phyloP scores from a whole-genome alignment of 2,797 vertebrate species.

The Apogon hyalosoma region DNA sequence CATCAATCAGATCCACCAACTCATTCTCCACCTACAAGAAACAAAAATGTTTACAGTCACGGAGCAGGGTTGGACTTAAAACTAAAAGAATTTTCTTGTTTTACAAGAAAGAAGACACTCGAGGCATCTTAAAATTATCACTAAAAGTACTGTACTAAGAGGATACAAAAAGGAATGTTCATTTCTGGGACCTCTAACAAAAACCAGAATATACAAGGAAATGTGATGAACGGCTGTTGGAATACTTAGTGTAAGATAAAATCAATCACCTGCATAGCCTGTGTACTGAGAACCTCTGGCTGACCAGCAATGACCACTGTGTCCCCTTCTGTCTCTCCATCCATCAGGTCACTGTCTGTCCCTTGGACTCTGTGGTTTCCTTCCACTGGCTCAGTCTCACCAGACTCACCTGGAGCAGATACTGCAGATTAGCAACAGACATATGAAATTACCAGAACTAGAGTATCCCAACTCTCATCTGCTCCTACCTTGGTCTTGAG shows the following conservation, averaged over 20 bases:
- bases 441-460: neutral
- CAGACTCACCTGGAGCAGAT: conserved; percentile 86
- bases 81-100: no score
- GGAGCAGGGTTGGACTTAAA: no score
- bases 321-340: conserved; percentile 93
- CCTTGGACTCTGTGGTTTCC: conserved; percentile 90
- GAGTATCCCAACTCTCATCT: neutral
- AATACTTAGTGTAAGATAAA: neutral
- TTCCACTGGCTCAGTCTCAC: conserved; percentile 91
- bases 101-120: neutral
- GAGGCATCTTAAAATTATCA: no score
- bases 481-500: conserved; percentile 89
- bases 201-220: neutral
- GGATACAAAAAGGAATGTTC: neutral
- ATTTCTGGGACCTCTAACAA: no score
- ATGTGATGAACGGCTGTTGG: neutral
- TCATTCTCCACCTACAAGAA: conserved; percentile 91
- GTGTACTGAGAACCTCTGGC: conserved; percentile 93
- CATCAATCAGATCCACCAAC: conserved; percentile 96
- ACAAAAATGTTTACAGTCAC: conserved; percentile 22
- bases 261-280: conserved; percentile 93
- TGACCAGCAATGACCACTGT: conserved; percentile 93
- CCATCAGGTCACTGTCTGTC: conserved; percentile 93
- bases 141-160: neutral
- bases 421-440: conserved; percentile 23